Conservation (phyloP, 2,888 invertebrate genomes). For the Unio delphinus region DNA sequence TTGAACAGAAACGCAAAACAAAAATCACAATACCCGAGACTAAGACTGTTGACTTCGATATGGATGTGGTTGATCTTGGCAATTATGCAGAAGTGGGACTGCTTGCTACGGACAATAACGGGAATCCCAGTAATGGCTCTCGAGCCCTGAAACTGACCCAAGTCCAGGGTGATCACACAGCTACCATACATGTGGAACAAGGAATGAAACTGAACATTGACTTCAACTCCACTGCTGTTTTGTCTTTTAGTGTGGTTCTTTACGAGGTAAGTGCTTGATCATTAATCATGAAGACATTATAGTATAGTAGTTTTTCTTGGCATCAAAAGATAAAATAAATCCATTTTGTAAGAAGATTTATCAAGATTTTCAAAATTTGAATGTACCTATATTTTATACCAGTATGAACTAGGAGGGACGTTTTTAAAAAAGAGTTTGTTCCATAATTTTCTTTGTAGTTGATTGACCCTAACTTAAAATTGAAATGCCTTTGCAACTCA, state of each 20-base stretch:
- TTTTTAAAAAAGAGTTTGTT: no score
- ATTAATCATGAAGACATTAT: no score
- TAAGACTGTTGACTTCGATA: conserved; percentile 36
- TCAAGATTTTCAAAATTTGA: no score
- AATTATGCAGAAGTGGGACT: conserved; percentile 53
- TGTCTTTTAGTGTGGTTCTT: conserved; percentile 51
- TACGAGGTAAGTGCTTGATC: conserved; percentile 40
- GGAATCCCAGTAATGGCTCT: conserved; percentile 27
- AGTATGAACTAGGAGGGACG: no score
- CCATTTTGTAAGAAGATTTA: no score
- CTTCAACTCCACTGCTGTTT: conserved; percentile 42
- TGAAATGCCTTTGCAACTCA: no score
- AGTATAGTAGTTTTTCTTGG: no score
- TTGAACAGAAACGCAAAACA: conserved; percentile 38
- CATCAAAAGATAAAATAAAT: no score
- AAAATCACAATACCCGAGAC: conserved; percentile 46
- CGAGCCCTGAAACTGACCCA: conserved; percentile 25
- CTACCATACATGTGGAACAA: conserved; percentile 47
- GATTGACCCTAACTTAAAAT: no score
- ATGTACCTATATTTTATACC: no score
- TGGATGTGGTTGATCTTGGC: conserved; percentile 51
- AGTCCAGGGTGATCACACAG: conserved; percentile 54
- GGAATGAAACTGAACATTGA: conserved; percentile 54
- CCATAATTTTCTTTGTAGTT: no score
- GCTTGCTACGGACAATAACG: conserved; percentile 42